Base-by-base conservation (phyloP, 2,888 invertebrate genomes). In the Acholoe squamosa region DNA sequence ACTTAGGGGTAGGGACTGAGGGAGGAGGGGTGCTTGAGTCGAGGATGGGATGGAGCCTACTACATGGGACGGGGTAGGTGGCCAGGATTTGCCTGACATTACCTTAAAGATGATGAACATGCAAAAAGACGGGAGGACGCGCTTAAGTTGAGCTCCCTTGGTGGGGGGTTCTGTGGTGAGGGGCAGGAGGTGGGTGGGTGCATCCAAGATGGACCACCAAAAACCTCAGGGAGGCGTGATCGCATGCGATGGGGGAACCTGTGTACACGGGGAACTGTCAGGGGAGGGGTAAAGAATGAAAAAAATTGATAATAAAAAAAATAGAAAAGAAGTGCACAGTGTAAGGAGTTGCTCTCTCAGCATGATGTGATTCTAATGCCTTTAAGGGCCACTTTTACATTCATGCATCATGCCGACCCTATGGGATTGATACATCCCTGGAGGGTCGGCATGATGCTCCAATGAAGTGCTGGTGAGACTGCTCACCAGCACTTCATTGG, bases 61-160 rank as follows among this genome's bases (percentile, higher is more conserved):
- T 3, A 7, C 12, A n/a, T n/a, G n/a, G 61, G 71, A 14, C 71
- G 71, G 71, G 28, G 1, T 5, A 28, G 71, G 28, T 28, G 28
- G 71, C 43, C 12, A 22, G 12, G 80, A 80, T 80, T 43, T 16
- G 33, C 33, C 22, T 34, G 43, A 80, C 31, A 80, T 80, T 80
- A 80, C 80, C 80, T 80, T 43, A 80, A 80, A 80, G 80, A 80
- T 80, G 80, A 80, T 43, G 43, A 80, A 80, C 80, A 80, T 43
- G 80, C 80, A 71, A 71, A 71, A 71, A 71, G 71, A 71, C 71
- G 71, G 28, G 14, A 25, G 25, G 14, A 28, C 71, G 71, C 71
- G 71, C 61, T 61, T 61, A 61, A 61, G 22, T 61, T 61, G 61
- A n/a, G 61, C 71, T 71, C 28, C 71, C 71, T 28, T 61, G 61